A percentile compares a stretch with the other conserved stretches of the same genome.
Conservation (phyloP, 1,140 invertebrate genomes). For the Sminthurides bifidus region DNA sequence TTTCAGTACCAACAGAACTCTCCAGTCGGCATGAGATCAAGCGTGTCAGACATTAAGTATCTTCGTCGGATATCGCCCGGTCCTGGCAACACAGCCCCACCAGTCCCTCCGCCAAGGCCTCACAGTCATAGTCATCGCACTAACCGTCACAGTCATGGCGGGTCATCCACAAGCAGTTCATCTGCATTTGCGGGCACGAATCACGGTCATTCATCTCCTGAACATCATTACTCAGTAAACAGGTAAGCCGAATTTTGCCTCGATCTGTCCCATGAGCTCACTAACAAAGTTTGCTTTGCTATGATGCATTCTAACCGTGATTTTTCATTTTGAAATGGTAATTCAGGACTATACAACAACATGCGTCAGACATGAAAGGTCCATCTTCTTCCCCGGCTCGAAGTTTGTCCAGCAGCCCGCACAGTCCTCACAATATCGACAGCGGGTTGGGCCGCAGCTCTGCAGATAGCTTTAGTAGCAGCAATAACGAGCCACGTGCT, state of each 20-base stretch:
- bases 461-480: conserved; percentile 27
- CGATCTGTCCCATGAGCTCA: not conserved
- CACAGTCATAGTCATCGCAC: conserved; percentile 8
- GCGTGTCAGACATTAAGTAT: not conserved
- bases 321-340: not conserved
- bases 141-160: conserved; percentile 15
- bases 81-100: conserved; percentile 15
- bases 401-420: conserved; percentile 30
- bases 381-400: conserved; percentile 9
- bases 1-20: not conserved
- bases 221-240: conserved; percentile 14
- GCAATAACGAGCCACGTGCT: conserved; percentile 19
- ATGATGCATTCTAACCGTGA: not conserved
- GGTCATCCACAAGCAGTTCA: conserved; percentile 26
- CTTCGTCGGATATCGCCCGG: conserved; percentile 4
- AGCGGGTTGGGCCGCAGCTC: conserved; percentile 26
- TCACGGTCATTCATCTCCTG: conserved; percentile 19
- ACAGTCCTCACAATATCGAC: conserved; percentile 28
- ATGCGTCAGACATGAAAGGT: conserved; percentile 1
- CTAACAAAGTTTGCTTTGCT: not conserved
- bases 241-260: not conserved
- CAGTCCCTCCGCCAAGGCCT: conserved; percentile 28
- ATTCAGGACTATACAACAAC: conserved; percentile 5
- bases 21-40: not conserved
- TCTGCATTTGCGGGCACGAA: conserved; percentile 9